Percentiles rank a stretch among this genome's conserved stretches.
phyloP scores from a whole-genome alignment of 2,113 vertebrate species.

The Apeltes quadracus region DNA sequence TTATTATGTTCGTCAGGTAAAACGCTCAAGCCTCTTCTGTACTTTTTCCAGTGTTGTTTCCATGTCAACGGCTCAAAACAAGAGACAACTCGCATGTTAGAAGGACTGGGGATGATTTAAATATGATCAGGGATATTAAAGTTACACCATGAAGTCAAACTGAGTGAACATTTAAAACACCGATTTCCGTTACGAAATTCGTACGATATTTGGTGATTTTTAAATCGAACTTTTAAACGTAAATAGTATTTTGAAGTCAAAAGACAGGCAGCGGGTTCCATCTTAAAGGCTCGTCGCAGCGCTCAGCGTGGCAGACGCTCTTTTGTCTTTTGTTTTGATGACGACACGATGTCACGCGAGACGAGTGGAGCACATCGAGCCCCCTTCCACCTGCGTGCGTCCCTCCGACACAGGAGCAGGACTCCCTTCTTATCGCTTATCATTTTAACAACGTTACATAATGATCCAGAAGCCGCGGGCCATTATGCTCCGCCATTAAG shows the following conservation, averaged over 20 bases:
- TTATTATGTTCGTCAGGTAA: slow-evolving; percentile 86
- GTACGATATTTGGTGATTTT: not conserved
- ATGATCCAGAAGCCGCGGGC: slow-evolving; percentile 37
- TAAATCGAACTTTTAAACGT: not conserved
- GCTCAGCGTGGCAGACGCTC: not conserved
- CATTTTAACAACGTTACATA: slow-evolving; percentile 55
- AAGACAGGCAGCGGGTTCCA: not conserved
- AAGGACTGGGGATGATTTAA: not conserved
- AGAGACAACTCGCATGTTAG: too few relatives aligned
- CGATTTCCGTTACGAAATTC: not conserved
- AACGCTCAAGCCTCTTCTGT: not conserved
- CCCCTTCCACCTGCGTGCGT: slow-evolving; percentile 5
- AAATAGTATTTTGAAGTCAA: not conserved
- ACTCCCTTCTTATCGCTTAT: slow-evolving; percentile 56
- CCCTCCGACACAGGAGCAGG: slow-evolving; percentile 20
- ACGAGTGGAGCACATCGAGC: not conserved
- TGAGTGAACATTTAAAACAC: not conserved
- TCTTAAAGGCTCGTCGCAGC: too few relatives aligned
- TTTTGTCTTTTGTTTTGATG: slow-evolving; percentile 1
- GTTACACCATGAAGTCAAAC: not conserved
- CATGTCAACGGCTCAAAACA: not conserved
- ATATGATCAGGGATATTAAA: not conserved
- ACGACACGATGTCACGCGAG: too few relatives aligned
- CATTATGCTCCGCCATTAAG: slow-evolving; percentile 18
- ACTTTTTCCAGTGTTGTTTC: not conserved